phyloP scores from a whole-genome alignment of 2,113 vertebrate genomes.

The Ageneiosus marmoratus region DNA sequence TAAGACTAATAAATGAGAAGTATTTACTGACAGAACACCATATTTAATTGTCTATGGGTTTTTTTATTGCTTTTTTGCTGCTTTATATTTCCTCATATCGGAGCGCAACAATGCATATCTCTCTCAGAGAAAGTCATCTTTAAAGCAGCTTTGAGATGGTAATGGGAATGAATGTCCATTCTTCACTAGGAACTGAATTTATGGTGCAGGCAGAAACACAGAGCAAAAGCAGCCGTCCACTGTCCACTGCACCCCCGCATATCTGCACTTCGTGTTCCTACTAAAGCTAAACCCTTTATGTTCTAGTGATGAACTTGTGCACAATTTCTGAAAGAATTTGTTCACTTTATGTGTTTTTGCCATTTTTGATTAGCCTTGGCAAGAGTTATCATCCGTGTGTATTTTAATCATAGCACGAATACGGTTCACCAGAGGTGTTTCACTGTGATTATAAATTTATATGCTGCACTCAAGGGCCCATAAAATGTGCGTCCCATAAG shows the following conservation, averaged over 20 bases:
- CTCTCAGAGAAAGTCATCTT: conserved; percentile 70
- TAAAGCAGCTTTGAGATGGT: conserved; percentile 72
- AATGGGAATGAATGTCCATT: conserved; percentile 66
- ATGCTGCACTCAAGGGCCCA: conserved; percentile 49
- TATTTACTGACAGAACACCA: conserved; percentile 75
- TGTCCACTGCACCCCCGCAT: conserved; percentile 23
- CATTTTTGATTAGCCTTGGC: background rate
- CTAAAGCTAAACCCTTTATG: conserved; percentile 13
- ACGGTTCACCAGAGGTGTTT: conserved; percentile 45
- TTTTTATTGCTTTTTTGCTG: conserved; percentile 55
- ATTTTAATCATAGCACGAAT: background rate
- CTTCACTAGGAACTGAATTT: conserved; percentile 68
- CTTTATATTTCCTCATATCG: conserved; percentile 47
- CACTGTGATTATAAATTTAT: conserved; percentile 59
- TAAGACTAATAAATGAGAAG: conserved; percentile 67
- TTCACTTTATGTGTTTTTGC: background rate
- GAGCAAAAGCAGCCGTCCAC: conserved; percentile 46
- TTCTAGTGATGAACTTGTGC: background rate
- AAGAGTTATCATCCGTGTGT: background rate
- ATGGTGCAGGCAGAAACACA: conserved; percentile 55
- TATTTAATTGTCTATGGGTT: conserved; percentile 71
- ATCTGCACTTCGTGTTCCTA: conserved; percentile 16
- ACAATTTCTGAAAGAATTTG: background rate
- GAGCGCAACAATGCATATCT: conserved; percentile 48
- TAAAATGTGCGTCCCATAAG: conserved; percentile 53